Percentiles rank a stretch among this genome's conserved stretches.
Evolutionary conservation across 2,113 vertebrate genomes (phyloP).

Genomic region (Elaphurus davidianus): DNA sequence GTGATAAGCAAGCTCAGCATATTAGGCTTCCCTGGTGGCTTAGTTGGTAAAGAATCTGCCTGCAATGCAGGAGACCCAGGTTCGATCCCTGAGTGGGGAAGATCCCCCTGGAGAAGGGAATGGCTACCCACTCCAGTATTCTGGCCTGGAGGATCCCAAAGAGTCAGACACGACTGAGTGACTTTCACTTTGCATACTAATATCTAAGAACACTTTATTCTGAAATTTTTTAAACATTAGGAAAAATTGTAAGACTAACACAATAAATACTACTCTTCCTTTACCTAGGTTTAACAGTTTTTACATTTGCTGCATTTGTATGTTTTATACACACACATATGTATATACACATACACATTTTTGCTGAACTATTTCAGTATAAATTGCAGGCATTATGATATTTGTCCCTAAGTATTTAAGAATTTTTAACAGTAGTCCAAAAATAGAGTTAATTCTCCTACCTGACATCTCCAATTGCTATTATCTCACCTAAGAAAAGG

Average conservation of each 20-base stretch:
- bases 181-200: background rate
- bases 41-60: background rate
- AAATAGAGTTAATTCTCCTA: conserved; percentile 5
- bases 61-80: background rate
- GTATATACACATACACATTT: background rate
- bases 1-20: background rate
- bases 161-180: background rate
- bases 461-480: background rate
- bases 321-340: background rate
- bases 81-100: background rate
- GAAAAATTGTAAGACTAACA: background rate
- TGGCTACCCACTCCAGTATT: background rate
- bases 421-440: background rate
- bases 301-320: conserved; percentile 28
- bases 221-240: background rate
- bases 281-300: background rate
- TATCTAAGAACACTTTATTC: background rate
- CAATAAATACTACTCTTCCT: background rate
- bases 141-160: background rate
- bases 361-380: conserved; percentile 30
- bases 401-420: background rate
- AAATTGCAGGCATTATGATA: background rate
- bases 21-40: background rate
- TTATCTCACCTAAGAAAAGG: conserved; percentile 17
- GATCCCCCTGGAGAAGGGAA: background rate